Percentiles rank a stretch among this genome's conserved stretches.
phyloP scores from a whole-genome alignment of 1,140 invertebrate species.

The Rhopalosiphum padi region DNA sequence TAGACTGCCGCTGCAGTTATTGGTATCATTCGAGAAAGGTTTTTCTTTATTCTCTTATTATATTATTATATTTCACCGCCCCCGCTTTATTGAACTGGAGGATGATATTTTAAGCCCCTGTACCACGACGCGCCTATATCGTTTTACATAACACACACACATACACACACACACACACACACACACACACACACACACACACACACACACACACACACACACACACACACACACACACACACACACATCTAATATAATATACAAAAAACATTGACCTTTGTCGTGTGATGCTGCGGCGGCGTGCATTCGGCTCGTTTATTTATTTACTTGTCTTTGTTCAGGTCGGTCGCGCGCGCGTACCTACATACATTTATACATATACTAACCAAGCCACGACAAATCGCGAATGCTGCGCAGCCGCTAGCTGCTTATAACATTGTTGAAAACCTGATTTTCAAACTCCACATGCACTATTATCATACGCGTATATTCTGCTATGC shows the following conservation, averaged over 20 bases:
- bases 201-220: too few species aligned
- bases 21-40: not conserved
- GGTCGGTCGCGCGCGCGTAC: not conserved
- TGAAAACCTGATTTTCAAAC: conserved; percentile 53
- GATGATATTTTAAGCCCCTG: conserved; percentile 47
- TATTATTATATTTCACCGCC: not conserved
- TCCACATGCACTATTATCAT: not conserved
- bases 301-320: conserved; percentile 50
- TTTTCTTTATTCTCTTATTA: not conserved
- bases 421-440: conserved; percentile 27
- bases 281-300: conserved; percentile 21
- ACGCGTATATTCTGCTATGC: not conserved
- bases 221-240: too few species aligned
- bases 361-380: not conserved
- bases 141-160: conserved; percentile 20
- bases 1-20: not conserved
- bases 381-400: conserved; percentile 26
- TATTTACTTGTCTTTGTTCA: conserved; percentile 55
- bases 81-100: not conserved
- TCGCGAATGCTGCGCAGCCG: conserved; percentile 22
- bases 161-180: too few species aligned
- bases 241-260: not conserved
- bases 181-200: too few species aligned
- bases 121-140: conserved; percentile 15
- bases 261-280: conserved; percentile 53